Conservation (phyloP, 2,888 invertebrate species). For the Metopia argyrocephala region DNA sequence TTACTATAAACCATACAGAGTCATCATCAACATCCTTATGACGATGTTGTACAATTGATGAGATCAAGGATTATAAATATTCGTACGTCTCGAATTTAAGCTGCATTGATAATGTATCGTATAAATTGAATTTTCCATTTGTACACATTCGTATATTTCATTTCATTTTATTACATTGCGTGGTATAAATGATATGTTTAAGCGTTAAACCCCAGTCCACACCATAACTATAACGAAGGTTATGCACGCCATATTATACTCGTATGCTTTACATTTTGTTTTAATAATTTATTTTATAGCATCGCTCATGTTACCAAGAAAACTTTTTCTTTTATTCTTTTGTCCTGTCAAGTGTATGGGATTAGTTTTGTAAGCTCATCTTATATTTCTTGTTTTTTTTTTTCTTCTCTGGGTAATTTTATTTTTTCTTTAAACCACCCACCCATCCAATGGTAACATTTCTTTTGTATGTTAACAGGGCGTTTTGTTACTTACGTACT, state of each 20-base stretch:
- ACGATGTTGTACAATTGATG: conserved; percentile 56
- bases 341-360: conserved; percentile 59
- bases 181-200: conserved; percentile 45
- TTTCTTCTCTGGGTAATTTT: conserved; percentile 7
- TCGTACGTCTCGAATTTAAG: conserved; percentile 64
- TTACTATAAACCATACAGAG: background rate
- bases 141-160: conserved; percentile 19
- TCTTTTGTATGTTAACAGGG: conserved; percentile 19
- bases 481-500: background rate
- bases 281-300: conserved; percentile 55
- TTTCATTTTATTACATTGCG: conserved; percentile 29
- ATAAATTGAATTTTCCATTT: conserved; percentile 57
- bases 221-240: conserved; percentile 12
- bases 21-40: conserved; percentile 30
- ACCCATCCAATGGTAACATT: conserved; percentile 38
- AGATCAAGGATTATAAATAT: conserved; percentile 65
- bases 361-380: conserved; percentile 62
- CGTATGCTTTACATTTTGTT: conserved; percentile 38
- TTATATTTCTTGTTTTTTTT: conserved; percentile 23
- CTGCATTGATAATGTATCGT: conserved; percentile 56
- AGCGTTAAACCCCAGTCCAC: background rate
- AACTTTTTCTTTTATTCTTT: too few relatives aligned
- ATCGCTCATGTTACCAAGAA: conserved; percentile 38
- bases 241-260: conserved; percentile 55
- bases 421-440: too few relatives aligned